These are phyloP conservation scores for Amblyornis subalaris DNA, from an alignment of 2,113 vertebrate species.

Conservation along the genomic window DNA sequence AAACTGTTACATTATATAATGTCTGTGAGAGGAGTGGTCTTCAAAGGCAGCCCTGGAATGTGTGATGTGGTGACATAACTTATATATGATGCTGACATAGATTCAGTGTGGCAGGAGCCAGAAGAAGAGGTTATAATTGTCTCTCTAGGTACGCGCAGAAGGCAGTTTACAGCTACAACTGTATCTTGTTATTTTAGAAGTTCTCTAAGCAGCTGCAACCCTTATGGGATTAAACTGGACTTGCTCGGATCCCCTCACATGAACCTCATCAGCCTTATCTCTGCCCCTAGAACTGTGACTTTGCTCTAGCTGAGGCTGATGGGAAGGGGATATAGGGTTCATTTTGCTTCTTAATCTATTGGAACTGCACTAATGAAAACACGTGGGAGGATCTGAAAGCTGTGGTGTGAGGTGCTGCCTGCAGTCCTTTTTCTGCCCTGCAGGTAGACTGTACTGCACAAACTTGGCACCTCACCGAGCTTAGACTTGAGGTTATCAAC, in stretches of 20 bases:
- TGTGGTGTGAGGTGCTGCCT: background rate
- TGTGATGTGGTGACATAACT: background rate
- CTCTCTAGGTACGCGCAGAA: rapidly evolving
- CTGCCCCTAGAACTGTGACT: background rate
- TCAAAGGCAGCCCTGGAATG: background rate
- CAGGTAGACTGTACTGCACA: background rate
- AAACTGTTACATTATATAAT: background rate
- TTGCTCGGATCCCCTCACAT: background rate
- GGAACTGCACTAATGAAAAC: background rate
- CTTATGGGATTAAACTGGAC: background rate
- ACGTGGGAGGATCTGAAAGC: background rate
- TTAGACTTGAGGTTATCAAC: background rate
- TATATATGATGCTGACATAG: background rate
- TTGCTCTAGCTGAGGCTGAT: background rate
- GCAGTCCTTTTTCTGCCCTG: background rate
- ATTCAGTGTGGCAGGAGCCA: background rate
- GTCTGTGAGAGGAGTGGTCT: background rate
- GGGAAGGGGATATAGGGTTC: background rate
- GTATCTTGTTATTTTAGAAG: background rate
- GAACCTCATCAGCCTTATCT: background rate
- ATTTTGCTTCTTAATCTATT: background rate
- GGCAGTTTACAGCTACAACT: background rate
- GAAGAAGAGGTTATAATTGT: background rate
- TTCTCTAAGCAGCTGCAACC: background rate
- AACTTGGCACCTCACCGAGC: background rate